phyloP scores from a whole-genome alignment of 2,797 vertebrate species.

The Glyptemys insculpta region DNA sequence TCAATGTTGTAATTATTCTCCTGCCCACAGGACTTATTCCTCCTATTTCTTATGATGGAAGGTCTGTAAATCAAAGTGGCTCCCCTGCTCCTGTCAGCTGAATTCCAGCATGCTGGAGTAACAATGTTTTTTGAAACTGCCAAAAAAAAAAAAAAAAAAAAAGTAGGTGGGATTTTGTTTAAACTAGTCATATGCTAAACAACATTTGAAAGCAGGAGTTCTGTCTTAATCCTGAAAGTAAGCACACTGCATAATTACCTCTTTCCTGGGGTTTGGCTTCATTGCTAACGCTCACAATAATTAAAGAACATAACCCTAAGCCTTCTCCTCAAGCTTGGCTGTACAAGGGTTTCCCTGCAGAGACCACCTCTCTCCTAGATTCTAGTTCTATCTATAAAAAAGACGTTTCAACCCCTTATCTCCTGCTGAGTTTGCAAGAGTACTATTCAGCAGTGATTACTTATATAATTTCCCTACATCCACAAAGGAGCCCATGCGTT shows the following conservation, averaged over 20 bases:
- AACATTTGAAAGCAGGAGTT: not conserved
- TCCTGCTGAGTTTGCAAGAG: accelerated
- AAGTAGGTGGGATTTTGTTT: not conserved
- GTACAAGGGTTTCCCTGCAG: not conserved
- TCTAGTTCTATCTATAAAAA: not conserved
- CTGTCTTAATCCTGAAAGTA: not conserved
- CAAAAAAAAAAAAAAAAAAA: not conserved
- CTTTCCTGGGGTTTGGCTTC: not conserved
- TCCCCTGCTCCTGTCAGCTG: slow-evolving; percentile 39
- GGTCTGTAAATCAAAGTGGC: slow-evolving; percentile 60
- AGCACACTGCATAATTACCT: accelerated
- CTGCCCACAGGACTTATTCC: slow-evolving; percentile 39
- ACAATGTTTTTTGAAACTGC: slow-evolving; percentile 32
- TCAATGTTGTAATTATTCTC: slow-evolving; percentile 48
- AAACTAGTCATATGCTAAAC: slow-evolving; percentile 45
- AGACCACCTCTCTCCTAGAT: not conserved
- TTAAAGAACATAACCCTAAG: not conserved
- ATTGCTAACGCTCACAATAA: not conserved
- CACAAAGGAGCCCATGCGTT: not conserved
- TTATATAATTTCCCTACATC: not conserved
- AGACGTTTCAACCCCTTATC: accelerated
- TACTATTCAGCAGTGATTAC: not conserved
- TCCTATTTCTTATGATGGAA: slow-evolving; percentile 44
- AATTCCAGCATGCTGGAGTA: slow-evolving; percentile 33
- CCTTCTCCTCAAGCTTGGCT: not conserved